Evolutionary conservation across 2,888 invertebrate species (phyloP), one percentile per base, ranked within the genome.

Genomic region (Agrilus mali): DNA sequence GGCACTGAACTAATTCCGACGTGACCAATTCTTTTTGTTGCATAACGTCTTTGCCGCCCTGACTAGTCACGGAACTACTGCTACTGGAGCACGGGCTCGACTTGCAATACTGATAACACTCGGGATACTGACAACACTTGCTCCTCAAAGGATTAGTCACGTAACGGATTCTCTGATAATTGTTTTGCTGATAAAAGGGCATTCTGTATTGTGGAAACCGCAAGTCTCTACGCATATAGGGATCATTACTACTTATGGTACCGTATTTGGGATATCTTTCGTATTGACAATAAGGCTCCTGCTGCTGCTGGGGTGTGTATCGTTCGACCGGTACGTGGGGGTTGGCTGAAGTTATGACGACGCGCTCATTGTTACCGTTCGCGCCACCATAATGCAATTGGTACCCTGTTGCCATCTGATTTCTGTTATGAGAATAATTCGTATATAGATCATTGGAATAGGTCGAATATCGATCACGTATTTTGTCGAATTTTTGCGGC

Each of bases 251-350:
- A 52, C 68, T 44, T 45, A 49, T 47, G 47, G 44, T 55, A 41
- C 54, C 55, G 41, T 58, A 59, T 44, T 60, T 60, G 16, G 55
- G 57, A 51, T 64, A 65, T 10, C 59, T 52, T 41, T 60, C 59
- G 51, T 61, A 61, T 51, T 71, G 72, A 54, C 75, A 75, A 62
- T 75, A 75, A 38, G 72, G 71, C 51, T 74, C 74, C 42, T 71
- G 73, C 13, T 72, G 72, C 48, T 72, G 75, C 55, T 77, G 72
- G 43, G 81, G 79, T 52, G 81, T 78, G 62, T 82, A 82, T 54
- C 82, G 74, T 67, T 82, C 81, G 51, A 80, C 78, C 13, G 81
- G 80, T 56, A 79, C 77, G 64, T 82, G 82, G 13, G 79, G 80
- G 47, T 79, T 77, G 6, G 80, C 78, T 15, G 80, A 78, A 51